phyloP scores from a whole-genome alignment of 2,888 invertebrate genomes.

The Glaucopsyche alexis region DNA sequence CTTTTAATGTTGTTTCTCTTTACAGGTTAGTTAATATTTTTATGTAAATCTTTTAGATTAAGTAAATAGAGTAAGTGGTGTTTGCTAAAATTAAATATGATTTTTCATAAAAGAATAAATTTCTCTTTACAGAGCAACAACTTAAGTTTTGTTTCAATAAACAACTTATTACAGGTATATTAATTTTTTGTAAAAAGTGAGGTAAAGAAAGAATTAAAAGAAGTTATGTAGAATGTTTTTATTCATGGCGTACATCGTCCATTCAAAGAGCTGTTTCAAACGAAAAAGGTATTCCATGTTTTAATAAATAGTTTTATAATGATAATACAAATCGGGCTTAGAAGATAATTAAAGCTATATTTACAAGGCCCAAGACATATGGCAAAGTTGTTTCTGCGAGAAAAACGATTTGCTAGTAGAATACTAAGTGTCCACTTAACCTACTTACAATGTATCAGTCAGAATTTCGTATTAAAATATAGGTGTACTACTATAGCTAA shows the following conservation, averaged over 20 bases:
- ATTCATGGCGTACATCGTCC: constrained; percentile 73
- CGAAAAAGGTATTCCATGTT: constrained; percentile 76
- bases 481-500: constrained; percentile 63
- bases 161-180: too few species aligned
- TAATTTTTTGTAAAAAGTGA: neutral
- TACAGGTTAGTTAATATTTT: too few species aligned
- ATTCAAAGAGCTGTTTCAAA: constrained; percentile 67
- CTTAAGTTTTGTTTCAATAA: too few species aligned
- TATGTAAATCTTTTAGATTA: too few species aligned
- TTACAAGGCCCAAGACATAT: constrained; percentile 63
- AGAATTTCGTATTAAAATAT: constrained; percentile 59
- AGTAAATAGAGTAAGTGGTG: too few species aligned
- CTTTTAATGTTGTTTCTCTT: too few species aligned
- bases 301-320: constrained; percentile 68
- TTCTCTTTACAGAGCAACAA: too few species aligned
- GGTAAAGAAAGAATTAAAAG: constrained; percentile 40
- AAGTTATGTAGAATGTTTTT: constrained; percentile 48
- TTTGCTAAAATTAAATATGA: too few species aligned
- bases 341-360: constrained; percentile 58
- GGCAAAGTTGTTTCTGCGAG: constrained; percentile 46
- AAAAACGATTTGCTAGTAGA: constrained; percentile 23
- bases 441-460: constrained; percentile 77
- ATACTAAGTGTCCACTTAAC: constrained; percentile 35
- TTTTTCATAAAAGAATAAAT: too few species aligned
- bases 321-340: constrained; percentile 50